Percentiles rank a stretch among this genome's conserved stretches.
These are phyloP conservation scores for Hymenopus coronatus DNA, from an alignment of 2,888 invertebrate species.

Conservation along the genomic window DNA sequence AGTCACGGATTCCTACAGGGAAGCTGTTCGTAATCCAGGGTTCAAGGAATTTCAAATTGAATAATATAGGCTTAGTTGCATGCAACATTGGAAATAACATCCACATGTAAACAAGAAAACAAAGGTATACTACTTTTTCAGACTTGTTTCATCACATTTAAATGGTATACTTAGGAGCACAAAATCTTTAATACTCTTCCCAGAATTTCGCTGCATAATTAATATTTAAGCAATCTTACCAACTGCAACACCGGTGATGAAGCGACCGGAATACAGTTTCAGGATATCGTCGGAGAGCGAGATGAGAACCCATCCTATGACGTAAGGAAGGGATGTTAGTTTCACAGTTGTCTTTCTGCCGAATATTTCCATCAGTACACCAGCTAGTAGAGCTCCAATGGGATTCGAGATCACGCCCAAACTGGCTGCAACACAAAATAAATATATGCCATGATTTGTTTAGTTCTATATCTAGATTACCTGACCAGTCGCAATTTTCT, in stretches of 20 bases:
- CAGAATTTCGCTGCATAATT: too few species aligned
- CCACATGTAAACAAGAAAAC: too few species aligned
- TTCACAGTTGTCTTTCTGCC: conserved; percentile 53
- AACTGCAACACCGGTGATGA: conserved; percentile 53
- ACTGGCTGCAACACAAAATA: conserved; percentile 48
- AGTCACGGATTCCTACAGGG: too few species aligned
- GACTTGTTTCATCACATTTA: too few species aligned
- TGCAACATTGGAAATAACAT: too few species aligned
- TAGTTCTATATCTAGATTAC: background rate
- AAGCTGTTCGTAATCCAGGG: too few species aligned
- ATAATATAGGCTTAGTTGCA: too few species aligned
- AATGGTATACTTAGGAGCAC: too few species aligned
- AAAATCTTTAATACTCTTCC: too few species aligned
- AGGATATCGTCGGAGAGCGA: conserved; percentile 47
- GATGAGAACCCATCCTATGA: conserved; percentile 52
- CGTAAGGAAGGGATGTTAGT: conserved; percentile 49
- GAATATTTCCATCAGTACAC: conserved; percentile 56
- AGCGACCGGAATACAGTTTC: conserved; percentile 52
- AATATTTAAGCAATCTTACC: conserved; percentile 41
- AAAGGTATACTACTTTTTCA: too few species aligned
- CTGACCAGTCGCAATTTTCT: too few species aligned
- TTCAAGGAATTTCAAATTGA: too few species aligned
- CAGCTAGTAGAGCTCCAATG: conserved; percentile 52
- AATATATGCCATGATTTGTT: background rate
- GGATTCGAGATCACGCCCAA: conserved; percentile 55